A percentile compares a stretch with the other conserved stretches of the same genome.
Conservation (phyloP, 2,888 invertebrate species). For the Amaurobius ferox region DNA sequence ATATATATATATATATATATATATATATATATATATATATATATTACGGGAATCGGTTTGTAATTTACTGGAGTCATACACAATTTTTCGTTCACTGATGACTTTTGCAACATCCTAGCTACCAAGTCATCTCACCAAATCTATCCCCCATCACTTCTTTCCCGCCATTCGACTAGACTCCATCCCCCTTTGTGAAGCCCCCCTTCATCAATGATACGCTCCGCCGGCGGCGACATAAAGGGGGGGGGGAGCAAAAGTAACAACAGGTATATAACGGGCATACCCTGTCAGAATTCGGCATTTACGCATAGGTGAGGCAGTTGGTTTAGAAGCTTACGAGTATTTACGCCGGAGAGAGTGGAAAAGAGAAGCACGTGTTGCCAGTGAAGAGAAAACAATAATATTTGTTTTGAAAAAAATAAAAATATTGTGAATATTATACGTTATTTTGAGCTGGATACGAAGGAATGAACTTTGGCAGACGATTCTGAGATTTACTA, state of each 20-base stretch:
- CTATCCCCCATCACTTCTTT: constrained; percentile 32
- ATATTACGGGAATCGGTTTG: too few relatives aligned
- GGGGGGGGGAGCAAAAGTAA: constrained; percentile 11
- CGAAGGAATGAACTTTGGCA: not conserved
- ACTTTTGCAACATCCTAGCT: not conserved
- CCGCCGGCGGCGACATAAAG: constrained; percentile 50
- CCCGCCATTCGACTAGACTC: constrained; percentile 41
- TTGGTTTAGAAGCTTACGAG: not conserved
- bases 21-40: too few relatives aligned
- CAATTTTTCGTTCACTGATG: too few relatives aligned
- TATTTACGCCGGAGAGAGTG: not conserved
- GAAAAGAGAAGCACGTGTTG: constrained; percentile 20
- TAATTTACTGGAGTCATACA: too few relatives aligned
- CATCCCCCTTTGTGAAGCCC: constrained; percentile 11
- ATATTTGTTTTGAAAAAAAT: not conserved
- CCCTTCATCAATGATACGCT: constrained; percentile 53
- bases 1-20: too few relatives aligned
- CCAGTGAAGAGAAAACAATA: not conserved
- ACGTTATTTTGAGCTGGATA: not conserved
- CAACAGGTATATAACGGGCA: constrained; percentile 69
- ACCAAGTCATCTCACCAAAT: not conserved
- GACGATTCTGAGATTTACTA: not conserved
- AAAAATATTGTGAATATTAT: not conserved
- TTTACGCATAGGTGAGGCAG: constrained; percentile 41
- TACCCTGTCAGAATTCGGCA: constrained; percentile 27